Evolutionary conservation across 2,113 vertebrate genomes (phyloP).

Genomic region (Antigone vipio): DNA sequence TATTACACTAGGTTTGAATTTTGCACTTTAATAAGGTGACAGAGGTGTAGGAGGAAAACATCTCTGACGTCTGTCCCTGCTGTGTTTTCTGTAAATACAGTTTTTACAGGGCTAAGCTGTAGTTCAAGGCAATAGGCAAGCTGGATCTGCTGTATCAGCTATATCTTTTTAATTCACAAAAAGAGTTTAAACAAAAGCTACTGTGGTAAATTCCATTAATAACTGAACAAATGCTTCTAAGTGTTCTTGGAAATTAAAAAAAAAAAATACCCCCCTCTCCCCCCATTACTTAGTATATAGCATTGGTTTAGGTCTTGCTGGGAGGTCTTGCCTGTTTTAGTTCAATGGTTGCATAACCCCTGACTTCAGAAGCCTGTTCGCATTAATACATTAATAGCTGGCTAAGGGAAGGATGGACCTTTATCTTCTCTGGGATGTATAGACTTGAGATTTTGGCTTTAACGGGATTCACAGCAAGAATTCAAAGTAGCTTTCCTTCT

Average conservation of each 20-base stretch:
- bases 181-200: neutral
- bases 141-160: neutral
- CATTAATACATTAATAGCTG: neutral
- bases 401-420: neutral
- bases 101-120: neutral
- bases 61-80: neutral
- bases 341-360: neutral
- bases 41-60: neutral
- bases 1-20: neutral
- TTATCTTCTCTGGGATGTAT: neutral
- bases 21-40: neutral
- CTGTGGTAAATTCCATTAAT: neutral
- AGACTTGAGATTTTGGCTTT: neutral
- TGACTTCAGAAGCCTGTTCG: neutral
- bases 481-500: neutral
- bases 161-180: neutral
- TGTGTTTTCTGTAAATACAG: neutral
- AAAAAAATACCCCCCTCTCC: no score
- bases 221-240: neutral
- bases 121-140: neutral
- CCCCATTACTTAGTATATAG: neutral
- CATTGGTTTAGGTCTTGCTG: conserved; percentile 11
- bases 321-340: neutral
- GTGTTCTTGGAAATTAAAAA: neutral
- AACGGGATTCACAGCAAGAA: neutral